Evolutionary conservation across 2,888 invertebrate genomes (phyloP).

Genomic region (Acanthopleura granulata): DNA sequence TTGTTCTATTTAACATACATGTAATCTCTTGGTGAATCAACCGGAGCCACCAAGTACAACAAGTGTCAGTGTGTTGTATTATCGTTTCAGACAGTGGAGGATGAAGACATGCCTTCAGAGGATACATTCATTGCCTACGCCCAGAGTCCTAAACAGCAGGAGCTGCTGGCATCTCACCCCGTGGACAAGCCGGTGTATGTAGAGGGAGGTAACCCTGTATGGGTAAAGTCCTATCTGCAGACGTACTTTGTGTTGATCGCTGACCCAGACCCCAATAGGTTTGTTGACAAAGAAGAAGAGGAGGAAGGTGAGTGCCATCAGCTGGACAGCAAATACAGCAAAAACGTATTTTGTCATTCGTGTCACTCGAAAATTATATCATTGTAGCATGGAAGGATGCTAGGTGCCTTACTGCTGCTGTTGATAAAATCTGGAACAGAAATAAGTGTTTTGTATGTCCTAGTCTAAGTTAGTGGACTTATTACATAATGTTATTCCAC

Average conservation of each 20-base stretch:
- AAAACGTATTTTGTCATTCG: too few species aligned
- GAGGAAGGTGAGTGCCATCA: slow-evolving; percentile 31
- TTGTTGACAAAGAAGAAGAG: slow-evolving; percentile 34
- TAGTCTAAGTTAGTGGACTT: too few species aligned
- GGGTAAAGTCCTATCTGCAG: slow-evolving; percentile 81
- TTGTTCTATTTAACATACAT: too few species aligned
- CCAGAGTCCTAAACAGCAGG: slow-evolving; percentile 82
- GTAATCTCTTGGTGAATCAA: too few species aligned
- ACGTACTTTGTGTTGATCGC: slow-evolving; percentile 87
- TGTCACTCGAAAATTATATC: too few species aligned
- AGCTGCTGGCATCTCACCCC: slow-evolving; percentile 78
- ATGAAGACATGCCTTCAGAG: slow-evolving; percentile 81
- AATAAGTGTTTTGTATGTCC: too few species aligned
- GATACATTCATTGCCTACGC: slow-evolving; percentile 94
- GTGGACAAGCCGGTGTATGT: slow-evolving; percentile 79
- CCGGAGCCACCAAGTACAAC: background rate
- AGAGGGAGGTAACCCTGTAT: slow-evolving; percentile 87
- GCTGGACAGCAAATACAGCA: too few species aligned
- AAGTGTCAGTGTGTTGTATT: background rate
- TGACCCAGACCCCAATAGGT: slow-evolving; percentile 73
- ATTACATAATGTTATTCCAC: too few species aligned
- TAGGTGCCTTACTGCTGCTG: too few species aligned
- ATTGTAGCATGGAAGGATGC: too few species aligned
- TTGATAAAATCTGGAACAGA: too few species aligned
- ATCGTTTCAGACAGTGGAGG: slow-evolving; percentile 75